These are phyloP conservation scores for Schlechtendalia chinensis DNA, from an alignment of 1,140 invertebrate genomes.

Conservation along the genomic window DNA sequence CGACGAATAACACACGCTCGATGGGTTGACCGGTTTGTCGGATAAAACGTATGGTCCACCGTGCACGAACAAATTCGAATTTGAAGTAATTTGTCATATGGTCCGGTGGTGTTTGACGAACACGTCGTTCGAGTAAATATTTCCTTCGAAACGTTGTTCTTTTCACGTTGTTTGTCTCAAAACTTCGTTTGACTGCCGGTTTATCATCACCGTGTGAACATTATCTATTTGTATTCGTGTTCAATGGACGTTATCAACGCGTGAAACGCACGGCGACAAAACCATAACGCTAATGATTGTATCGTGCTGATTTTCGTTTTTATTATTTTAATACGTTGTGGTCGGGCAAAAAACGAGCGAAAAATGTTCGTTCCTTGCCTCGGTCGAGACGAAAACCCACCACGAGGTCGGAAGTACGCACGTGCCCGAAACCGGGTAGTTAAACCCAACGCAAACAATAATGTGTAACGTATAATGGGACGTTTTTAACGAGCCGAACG, in stretches of 20 bases:
- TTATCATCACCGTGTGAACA: too few relatives aligned
- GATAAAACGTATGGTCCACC: slow-evolving; percentile 6
- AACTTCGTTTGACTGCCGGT: not conserved
- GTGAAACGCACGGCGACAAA: too few relatives aligned
- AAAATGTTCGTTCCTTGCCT: not conserved
- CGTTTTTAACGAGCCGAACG: slow-evolving; percentile 20
- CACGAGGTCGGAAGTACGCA: not conserved
- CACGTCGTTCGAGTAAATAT: not conserved
- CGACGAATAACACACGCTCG: not conserved
- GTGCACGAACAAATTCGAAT: not conserved
- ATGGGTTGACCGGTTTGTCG: slow-evolving; percentile 13
- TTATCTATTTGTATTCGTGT: too few relatives aligned
- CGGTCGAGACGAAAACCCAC: not conserved
- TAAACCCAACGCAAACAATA: not conserved
- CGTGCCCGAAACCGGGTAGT: not conserved
- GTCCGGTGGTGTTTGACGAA: not conserved
- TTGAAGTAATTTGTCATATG: slow-evolving; percentile 17
- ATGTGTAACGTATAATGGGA: slow-evolving; percentile 20
- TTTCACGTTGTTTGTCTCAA: not conserved
- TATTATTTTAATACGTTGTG: too few relatives aligned
- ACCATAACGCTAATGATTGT: too few relatives aligned
- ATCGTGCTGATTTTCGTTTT: too few relatives aligned
- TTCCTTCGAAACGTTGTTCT: not conserved
- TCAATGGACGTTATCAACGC: too few relatives aligned
- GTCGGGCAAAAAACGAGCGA: too few relatives aligned